These are phyloP conservation scores for Nemotelus pantherinus DNA, from an alignment of 2,888 invertebrate species.

Conservation along the genomic window DNA sequence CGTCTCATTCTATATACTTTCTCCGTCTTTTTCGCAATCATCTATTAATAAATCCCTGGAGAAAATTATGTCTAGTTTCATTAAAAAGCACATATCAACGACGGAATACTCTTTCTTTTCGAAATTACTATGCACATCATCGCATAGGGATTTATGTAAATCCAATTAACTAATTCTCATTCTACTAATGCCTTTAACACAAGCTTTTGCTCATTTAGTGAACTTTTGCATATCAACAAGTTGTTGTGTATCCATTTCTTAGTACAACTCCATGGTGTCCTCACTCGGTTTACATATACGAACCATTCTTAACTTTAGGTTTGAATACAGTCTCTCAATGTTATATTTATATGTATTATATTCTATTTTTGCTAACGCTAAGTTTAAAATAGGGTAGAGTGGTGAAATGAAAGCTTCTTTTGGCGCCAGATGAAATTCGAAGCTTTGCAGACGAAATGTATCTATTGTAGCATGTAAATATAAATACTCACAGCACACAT, in stretches of 20 bases:
- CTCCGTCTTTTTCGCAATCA: neutral
- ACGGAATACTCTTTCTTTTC: neutral
- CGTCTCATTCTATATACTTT: neutral
- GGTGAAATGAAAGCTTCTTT: neutral
- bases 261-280: slow-evolving; percentile 11
- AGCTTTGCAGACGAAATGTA: neutral
- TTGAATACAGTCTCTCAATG: too few relatives aligned
- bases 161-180: slow-evolving; percentile 2
- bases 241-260: neutral
- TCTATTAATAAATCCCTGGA: neutral
- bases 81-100: neutral
- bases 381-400: too few relatives aligned
- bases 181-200: neutral
- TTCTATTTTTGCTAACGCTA: too few relatives aligned
- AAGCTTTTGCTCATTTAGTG: neutral
- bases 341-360: too few relatives aligned
- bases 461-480: too few relatives aligned
- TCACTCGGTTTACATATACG: too few relatives aligned
- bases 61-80: too few relatives aligned
- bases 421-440: neutral
- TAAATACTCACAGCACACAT: too few relatives aligned
- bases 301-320: too few relatives aligned
- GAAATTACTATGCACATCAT: neutral
- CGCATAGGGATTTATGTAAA: slow-evolving; percentile 24
- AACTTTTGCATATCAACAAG: slow-evolving; percentile 1